Evolutionary conservation across 2,888 invertebrate species (phyloP).

Genomic region (Polyommatus icarus): DNA sequence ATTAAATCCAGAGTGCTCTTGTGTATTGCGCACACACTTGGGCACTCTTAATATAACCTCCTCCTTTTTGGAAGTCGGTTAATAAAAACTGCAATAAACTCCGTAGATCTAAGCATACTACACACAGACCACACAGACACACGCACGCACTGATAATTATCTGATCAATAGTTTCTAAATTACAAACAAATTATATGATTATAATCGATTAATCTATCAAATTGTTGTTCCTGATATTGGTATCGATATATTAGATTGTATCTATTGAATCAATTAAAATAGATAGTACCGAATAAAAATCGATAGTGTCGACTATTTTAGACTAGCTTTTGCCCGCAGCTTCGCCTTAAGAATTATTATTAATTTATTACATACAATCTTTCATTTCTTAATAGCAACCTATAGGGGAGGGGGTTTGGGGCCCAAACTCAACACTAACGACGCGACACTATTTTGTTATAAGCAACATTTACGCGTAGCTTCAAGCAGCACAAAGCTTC

Average conservation of each 20-base stretch:
- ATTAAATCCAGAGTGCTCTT: too few species aligned
- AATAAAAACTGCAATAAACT: background rate
- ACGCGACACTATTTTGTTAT: background rate
- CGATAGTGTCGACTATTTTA: too few species aligned
- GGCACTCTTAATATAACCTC: too few species aligned
- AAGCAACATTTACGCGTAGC: background rate
- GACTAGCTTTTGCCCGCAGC: too few species aligned
- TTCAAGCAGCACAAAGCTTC: background rate
- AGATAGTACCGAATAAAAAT: too few species aligned
- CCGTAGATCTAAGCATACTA: background rate
- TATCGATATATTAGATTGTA: too few species aligned
- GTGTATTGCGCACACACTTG: too few species aligned
- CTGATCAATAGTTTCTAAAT: background rate
- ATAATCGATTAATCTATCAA: too few species aligned
- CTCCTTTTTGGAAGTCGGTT: too few species aligned
- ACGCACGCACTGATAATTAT: conserved; percentile 1
- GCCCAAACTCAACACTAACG: background rate
- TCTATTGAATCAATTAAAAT: too few species aligned
- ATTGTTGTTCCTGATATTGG: too few species aligned
- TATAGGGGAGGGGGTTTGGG: background rate
- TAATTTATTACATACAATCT: conserved; percentile 1
- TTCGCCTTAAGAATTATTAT: background rate
- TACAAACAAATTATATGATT: too few species aligned
- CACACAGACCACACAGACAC: background rate
- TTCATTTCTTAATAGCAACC: background rate